Evolutionary conservation across 2,888 invertebrate genomes (phyloP).

Genomic region (Fragum fragum): DNA sequence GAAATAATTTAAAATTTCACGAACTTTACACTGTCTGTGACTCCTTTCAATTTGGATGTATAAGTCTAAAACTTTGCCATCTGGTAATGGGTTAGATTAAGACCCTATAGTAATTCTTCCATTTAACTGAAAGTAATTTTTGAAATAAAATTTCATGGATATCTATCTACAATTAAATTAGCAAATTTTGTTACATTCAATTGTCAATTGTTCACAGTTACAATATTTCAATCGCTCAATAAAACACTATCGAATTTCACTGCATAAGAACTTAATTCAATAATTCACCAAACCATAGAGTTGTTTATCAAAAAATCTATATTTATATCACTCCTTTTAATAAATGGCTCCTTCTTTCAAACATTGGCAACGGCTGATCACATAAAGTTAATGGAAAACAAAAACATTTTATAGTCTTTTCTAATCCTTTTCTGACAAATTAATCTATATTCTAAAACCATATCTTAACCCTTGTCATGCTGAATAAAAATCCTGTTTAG

Average conservation of each 20-base stretch:
- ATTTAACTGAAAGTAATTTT: no score
- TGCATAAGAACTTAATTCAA: slow-evolving; percentile 22
- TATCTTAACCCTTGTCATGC: no score
- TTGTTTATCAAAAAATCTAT: slow-evolving; percentile 27
- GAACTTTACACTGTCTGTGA: no score
- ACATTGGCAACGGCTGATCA: neutral
- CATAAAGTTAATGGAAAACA: neutral
- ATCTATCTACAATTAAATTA: neutral
- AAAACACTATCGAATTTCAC: slow-evolving; percentile 1
- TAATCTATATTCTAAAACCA: no score
- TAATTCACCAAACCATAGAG: neutral
- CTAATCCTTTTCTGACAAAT: no score
- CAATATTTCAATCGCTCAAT: neutral
- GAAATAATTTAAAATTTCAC: no score
- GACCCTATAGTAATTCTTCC: no score
- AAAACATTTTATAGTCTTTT: neutral
- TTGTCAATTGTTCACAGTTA: neutral
- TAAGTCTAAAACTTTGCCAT: no score
- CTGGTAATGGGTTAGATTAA: no score
- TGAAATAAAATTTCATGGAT: no score
- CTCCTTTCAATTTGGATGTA: no score
- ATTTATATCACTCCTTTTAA: neutral
- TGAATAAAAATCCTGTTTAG: no score
- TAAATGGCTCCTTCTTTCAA: neutral
- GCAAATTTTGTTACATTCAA: neutral